A percentile compares a stretch with the other conserved stretches of the same genome.
Conservation (phyloP, 2,888 invertebrate genomes). For the Chrysomela aeneicollis region DNA sequence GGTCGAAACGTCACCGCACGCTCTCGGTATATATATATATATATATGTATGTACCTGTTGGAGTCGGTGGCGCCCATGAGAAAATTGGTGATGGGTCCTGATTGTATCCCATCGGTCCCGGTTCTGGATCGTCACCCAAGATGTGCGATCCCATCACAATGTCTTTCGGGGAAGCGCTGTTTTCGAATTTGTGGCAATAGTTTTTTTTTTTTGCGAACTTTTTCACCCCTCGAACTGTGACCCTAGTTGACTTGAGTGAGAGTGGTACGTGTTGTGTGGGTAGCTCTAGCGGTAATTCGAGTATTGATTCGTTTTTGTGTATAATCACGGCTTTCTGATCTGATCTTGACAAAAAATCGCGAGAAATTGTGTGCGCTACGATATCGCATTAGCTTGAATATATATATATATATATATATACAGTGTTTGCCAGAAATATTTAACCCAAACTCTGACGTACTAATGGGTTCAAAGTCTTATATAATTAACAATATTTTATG, state of each 20-base stretch:
- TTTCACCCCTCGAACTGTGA: neutral
- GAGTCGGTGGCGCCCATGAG: neutral
- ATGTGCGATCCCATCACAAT: too few relatives aligned
- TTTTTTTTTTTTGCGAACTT: too few relatives aligned
- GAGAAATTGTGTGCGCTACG: neutral
- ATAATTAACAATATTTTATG: too few relatives aligned
- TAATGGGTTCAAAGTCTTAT: too few relatives aligned
- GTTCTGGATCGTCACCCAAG: neutral
- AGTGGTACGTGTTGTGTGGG: slow-evolving; percentile 3
- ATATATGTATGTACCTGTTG: neutral
- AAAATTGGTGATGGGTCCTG: neutral
- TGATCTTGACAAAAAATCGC: slow-evolving; percentile 1
- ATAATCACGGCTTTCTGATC: neutral
- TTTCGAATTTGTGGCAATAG: too few relatives aligned
- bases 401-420: too few relatives aligned
- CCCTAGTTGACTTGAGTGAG: neutral
- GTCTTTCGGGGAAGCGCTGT: too few relatives aligned
- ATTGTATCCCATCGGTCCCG: neutral
- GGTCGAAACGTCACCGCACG: neutral
- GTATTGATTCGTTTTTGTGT: slow-evolving; percentile 1
- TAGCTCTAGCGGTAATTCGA: neutral
- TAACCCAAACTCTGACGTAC: too few relatives aligned
- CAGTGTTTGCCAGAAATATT: too few relatives aligned
- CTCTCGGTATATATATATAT: neutral
- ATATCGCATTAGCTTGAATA: too few relatives aligned